Evolutionary conservation across 2,797 vertebrate species (phyloP).

Genomic region (Phalanger gymnotis): DNA sequence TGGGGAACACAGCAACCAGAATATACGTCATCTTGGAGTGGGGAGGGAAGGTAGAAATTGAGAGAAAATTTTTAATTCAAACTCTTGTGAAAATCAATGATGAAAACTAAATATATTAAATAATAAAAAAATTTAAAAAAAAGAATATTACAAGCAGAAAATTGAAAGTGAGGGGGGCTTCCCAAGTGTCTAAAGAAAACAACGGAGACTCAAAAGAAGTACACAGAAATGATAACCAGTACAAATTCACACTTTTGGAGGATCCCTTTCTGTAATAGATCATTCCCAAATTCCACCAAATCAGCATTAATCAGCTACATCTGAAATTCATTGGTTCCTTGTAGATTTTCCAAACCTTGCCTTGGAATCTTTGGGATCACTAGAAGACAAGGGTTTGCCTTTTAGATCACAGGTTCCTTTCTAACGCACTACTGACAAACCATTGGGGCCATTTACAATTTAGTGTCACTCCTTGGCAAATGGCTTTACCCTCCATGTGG

Average conservation of each 20-base stretch:
- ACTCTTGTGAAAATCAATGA: no score
- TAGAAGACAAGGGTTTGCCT: constrained; percentile 24
- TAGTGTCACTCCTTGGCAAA: background rate
- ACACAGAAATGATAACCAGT: background rate
- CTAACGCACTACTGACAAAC: background rate
- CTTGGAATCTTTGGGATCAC: constrained; percentile 30
- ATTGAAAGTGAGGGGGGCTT: background rate
- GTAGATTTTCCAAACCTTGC: constrained; percentile 35
- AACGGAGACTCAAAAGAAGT: background rate
- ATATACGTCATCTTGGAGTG: no score
- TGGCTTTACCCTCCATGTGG: background rate
- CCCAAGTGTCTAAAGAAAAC: background rate
- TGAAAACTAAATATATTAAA: no score
- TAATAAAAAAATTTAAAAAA: no score
- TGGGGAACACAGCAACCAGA: no score
- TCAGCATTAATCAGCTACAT: background rate
- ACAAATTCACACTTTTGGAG: background rate
- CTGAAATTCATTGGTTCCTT: constrained; percentile 51
- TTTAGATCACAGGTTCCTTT: constrained; percentile 12
- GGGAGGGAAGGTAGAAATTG: no score
- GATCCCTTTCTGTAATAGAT: constrained; percentile 33
- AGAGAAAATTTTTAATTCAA: no score
- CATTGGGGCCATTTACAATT: background rate
- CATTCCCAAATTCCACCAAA: background rate
- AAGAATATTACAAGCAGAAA: constrained; percentile 3